phyloP scores from a whole-genome alignment of 2,888 invertebrate species.

The Gandaritis pyraliata region DNA sequence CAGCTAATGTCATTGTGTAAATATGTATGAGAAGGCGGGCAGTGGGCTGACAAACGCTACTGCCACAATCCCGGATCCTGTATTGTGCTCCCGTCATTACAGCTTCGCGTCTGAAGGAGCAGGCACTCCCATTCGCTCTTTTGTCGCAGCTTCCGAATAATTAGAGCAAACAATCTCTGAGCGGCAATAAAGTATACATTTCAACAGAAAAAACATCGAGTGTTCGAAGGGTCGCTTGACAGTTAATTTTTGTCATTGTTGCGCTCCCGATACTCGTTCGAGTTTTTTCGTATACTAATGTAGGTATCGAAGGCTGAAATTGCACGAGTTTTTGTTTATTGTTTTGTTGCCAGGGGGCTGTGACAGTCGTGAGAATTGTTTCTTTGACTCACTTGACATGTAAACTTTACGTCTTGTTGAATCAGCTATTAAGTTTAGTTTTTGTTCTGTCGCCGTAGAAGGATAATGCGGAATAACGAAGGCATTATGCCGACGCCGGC shows the following conservation, averaged over 20 bases:
- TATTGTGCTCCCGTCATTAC: conserved; percentile 74
- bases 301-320: conserved; percentile 51
- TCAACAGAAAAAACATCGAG: conserved; percentile 73
- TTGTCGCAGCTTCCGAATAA: conserved; percentile 82
- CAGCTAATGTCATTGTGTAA: conserved; percentile 54
- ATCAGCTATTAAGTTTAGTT: conserved; percentile 31
- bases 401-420: conserved; percentile 49
- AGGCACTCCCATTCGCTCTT: conserved; percentile 71
- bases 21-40: conserved; percentile 79
- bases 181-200: conserved; percentile 78
- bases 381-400: conserved; percentile 49
- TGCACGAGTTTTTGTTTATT: conserved; percentile 61
- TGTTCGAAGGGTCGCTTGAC: conserved; percentile 65
- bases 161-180: conserved; percentile 70
- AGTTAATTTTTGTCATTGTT: conserved; percentile 80
- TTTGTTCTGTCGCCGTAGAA: conserved; percentile 23
- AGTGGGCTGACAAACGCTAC: conserved; percentile 67
- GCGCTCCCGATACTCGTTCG: conserved; percentile 54
- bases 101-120: conserved; percentile 65
- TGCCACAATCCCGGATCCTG: conserved; percentile 63
- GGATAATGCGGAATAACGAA: conserved; percentile 14
- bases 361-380: conserved; percentile 77
- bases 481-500: conserved; percentile 14
- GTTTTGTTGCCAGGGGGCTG: conserved; percentile 62
- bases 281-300: conserved; percentile 63